A percentile compares a stretch with the other conserved stretches of the same genome.
phyloP scores from a whole-genome alignment of 2,113 vertebrate species.

The Arizona elegans region DNA sequence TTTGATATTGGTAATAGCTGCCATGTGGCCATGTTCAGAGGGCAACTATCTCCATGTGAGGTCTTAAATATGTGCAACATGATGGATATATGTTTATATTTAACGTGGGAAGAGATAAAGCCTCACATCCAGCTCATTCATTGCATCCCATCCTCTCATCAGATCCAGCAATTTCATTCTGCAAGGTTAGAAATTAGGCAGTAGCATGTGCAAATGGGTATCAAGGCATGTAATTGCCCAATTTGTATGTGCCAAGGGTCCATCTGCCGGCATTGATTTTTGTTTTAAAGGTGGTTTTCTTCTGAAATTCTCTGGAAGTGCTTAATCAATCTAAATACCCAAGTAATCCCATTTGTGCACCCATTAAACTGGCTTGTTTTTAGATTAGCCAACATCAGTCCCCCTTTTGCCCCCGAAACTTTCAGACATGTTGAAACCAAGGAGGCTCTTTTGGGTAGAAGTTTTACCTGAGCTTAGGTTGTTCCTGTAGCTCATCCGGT shows the following conservation, averaged over 20 bases:
- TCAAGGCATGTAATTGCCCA: neutral
- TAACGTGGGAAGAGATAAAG: neutral
- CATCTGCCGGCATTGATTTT: slow-evolving; percentile 4
- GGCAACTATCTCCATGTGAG: fast-evolving
- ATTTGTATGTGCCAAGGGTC: neutral
- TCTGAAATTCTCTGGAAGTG: neutral
- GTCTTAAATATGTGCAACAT: neutral
- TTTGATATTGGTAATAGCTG: slow-evolving; percentile 34
- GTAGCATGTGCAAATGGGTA: neutral
- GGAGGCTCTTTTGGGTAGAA: neutral
- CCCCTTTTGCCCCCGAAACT: neutral
- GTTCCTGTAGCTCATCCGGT: neutral
- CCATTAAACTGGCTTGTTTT: neutral
- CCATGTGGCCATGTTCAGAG: slow-evolving; percentile 30
- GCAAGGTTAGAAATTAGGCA: neutral
- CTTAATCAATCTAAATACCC: neutral
- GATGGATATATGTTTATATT: neutral
- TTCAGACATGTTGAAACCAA: neutral
- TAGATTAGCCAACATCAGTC: neutral
- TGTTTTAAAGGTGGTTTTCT: fast-evolving
- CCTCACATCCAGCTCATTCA: neutral
- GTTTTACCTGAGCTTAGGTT: no score
- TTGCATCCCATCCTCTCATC: neutral
- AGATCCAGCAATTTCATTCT: neutral
- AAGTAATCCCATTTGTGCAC: neutral